phyloP scores from a whole-genome alignment of 2,113 vertebrate species.

The Bubalus kerabau region DNA sequence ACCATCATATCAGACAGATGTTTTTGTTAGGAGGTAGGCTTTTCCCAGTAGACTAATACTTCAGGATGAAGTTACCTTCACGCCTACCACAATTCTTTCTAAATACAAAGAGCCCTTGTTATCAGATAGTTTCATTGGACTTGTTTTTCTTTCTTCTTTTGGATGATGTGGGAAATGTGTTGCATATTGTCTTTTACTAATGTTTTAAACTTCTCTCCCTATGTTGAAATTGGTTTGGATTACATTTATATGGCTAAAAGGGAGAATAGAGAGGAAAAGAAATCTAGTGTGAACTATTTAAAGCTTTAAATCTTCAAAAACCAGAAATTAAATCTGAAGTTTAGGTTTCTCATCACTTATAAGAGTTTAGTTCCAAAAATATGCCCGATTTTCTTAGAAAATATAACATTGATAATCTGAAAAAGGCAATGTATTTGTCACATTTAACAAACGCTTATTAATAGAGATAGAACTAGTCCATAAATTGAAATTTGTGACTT shows the following conservation, averaged over 20 bases:
- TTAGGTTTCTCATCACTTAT: not conserved
- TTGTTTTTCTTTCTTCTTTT: slow-evolving; percentile 35
- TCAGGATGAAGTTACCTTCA: not conserved
- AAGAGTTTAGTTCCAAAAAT: not conserved
- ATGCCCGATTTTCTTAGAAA: not conserved
- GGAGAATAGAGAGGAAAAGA: not conserved
- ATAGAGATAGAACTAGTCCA: not conserved
- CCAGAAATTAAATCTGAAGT: not conserved
- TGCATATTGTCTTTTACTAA: not conserved
- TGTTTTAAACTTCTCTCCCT: not conserved
- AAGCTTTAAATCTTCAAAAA: not conserved
- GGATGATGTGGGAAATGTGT: not conserved
- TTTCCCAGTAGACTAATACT: not conserved
- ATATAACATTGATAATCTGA: not conserved
- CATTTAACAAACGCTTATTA: not conserved
- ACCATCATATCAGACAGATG: not conserved
- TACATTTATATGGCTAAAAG: not conserved
- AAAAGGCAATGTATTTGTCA: not conserved
- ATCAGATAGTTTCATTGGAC: not conserved
- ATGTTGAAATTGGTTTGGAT: not conserved
- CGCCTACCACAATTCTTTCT: not conserved
- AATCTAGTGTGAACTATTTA: not conserved
- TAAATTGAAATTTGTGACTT: not conserved
- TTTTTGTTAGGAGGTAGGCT: not conserved
- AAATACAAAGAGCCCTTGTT: not conserved